phyloP scores from a whole-genome alignment of 2,113 vertebrate species.

The Cacatua alba region DNA sequence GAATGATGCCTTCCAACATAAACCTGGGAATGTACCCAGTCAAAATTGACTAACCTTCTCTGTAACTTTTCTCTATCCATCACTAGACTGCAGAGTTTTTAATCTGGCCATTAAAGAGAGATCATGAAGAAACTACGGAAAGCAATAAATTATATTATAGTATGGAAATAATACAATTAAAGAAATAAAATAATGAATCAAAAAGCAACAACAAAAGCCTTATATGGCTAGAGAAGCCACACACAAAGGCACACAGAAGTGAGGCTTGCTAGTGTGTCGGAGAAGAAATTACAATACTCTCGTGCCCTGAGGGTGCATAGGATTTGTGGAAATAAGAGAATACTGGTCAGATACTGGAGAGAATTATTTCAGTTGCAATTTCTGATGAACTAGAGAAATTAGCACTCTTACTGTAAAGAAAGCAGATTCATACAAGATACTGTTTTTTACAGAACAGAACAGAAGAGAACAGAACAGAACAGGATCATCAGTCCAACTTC shows the following conservation, averaged over 20 bases:
- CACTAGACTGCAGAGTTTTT: neutral
- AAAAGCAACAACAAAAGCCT: neutral
- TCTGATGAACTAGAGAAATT: neutral
- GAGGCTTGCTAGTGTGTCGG: neutral
- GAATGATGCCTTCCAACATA: neutral
- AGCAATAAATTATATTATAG: neutral
- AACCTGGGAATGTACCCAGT: neutral
- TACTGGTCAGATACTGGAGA: neutral
- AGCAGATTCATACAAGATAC: neutral
- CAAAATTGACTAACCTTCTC: neutral
- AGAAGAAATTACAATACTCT: neutral
- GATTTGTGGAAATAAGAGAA: neutral
- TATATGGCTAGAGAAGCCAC: neutral
- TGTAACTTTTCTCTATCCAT: neutral
- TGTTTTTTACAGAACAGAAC: neutral
- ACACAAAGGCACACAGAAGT: neutral
- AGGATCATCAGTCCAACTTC: neutral
- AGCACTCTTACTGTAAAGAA: neutral
- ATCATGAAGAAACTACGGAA: neutral
- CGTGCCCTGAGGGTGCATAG: neutral
- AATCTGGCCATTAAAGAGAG: neutral
- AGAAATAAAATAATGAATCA: neutral
- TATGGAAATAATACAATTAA: neutral
- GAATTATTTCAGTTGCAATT: neutral
- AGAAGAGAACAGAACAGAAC: neutral